Evolutionary conservation across 2,113 vertebrate genomes (phyloP).

Genomic region (Bujurquina vittata): DNA sequence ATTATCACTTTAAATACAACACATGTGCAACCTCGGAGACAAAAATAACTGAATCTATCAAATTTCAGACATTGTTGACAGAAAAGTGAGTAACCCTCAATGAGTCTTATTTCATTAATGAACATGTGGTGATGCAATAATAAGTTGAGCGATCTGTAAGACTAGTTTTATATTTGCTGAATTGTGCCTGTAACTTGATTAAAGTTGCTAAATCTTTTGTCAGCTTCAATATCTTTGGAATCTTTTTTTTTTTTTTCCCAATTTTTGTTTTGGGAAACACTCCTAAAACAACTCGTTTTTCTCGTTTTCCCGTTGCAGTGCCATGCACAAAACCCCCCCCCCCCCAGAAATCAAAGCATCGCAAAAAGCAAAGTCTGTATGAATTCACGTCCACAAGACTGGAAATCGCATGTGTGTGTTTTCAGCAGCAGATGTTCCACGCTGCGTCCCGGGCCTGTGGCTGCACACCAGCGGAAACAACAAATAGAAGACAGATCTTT

Average conservation of each 20-base stretch:
- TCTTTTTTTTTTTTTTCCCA: not conserved
- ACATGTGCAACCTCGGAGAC: not conserved
- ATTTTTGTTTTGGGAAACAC: constrained; percentile 1
- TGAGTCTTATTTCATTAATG: not conserved
- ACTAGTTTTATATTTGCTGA: too few species aligned
- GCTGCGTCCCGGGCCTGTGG: not conserved
- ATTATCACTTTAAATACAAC: not conserved
- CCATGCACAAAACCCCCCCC: not conserved
- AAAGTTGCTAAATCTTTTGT: not conserved
- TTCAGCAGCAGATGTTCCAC: not conserved
- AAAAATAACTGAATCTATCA: not conserved
- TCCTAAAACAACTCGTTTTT: not conserved
- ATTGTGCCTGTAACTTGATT: not conserved
- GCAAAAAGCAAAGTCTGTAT: not conserved
- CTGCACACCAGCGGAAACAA: not conserved
- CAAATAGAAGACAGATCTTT: not conserved
- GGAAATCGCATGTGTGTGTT: not conserved
- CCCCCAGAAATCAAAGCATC: not conserved
- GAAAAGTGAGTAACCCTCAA: not conserved
- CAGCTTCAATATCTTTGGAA: not conserved
- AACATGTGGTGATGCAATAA: not conserved
- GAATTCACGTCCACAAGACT: not conserved
- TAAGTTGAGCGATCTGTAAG: not conserved
- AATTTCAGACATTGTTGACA: too few species aligned
- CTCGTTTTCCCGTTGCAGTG: not conserved